Evolutionary conservation across 2,888 invertebrate species (phyloP).

Genomic region (Gryllus longicercus): DNA sequence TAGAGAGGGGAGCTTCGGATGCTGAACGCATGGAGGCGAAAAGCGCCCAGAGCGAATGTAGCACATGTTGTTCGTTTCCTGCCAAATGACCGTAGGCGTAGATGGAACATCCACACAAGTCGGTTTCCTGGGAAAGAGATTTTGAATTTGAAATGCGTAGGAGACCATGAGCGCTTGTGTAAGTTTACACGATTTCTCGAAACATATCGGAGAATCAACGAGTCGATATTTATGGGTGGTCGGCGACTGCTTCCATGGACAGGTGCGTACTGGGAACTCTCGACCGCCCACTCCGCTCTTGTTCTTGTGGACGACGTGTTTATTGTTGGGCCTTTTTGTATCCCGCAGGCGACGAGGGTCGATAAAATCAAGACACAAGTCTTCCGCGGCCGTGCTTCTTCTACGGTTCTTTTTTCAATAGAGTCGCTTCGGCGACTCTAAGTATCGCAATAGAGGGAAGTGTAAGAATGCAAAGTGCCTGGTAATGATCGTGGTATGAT

Average conservation of each 20-base stretch:
- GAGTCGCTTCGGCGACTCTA: neutral
- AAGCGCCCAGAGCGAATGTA: too few relatives aligned
- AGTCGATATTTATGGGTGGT: too few relatives aligned
- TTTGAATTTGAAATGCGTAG: too few relatives aligned
- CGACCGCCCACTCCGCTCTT: neutral
- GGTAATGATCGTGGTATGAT: neutral
- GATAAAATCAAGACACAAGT: constrained; percentile 8
- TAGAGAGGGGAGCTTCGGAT: too few relatives aligned
- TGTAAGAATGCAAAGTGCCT: constrained; percentile 6
- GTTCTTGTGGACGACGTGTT: neutral
- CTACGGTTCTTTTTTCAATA: neutral
- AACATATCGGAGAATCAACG: too few relatives aligned
- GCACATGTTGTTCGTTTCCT: too few relatives aligned
- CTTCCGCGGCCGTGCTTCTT: neutral
- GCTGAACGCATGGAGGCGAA: too few relatives aligned
- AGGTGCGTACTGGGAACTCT: neutral
- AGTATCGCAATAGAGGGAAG: constrained; percentile 17
- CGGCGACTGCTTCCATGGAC: neutral
- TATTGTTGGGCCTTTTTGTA: neutral
- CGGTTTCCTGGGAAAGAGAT: too few relatives aligned
- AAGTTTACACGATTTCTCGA: too few relatives aligned
- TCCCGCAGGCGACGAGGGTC: neutral
- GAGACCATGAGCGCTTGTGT: too few relatives aligned
- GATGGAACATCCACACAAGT: too few relatives aligned
- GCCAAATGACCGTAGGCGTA: too few relatives aligned